phyloP scores from a whole-genome alignment of 2,797 vertebrate species.

The Eulemur albifrons region DNA sequence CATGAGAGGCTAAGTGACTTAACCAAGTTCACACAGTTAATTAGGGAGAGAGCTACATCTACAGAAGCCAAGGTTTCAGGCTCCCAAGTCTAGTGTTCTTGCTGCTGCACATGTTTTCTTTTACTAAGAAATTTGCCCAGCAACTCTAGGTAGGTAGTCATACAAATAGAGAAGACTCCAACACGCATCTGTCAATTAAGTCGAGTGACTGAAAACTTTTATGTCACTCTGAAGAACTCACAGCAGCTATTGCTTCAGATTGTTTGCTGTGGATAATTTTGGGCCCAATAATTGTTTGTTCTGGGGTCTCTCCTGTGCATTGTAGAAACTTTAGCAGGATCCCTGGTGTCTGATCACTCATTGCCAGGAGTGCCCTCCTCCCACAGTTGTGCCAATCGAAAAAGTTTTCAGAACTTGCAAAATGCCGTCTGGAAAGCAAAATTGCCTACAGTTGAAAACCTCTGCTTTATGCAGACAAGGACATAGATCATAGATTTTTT shows the following conservation, averaged over 20 bases:
- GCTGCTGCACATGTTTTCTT: not conserved
- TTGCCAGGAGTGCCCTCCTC: not conserved
- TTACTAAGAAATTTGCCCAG: not conserved
- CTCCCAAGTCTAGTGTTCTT: not conserved
- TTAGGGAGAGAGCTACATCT: not conserved
- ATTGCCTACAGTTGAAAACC: not conserved
- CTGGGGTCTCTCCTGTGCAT: not conserved
- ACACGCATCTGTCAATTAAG: not conserved
- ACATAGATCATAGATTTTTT: not conserved
- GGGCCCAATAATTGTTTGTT: not conserved
- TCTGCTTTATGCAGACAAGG: not conserved
- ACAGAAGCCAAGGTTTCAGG: not conserved
- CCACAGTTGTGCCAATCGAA: not conserved
- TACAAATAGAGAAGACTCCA: not conserved
- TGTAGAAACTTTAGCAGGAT: slow-evolving; percentile 17
- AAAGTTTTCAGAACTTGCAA: not conserved
- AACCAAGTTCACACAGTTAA: not conserved
- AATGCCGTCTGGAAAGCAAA: not conserved
- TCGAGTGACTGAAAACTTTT: slow-evolving; percentile 11
- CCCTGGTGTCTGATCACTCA: not conserved
- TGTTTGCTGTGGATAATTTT: not conserved
- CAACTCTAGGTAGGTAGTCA: not conserved
- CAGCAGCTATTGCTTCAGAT: not conserved
- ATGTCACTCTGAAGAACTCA: not conserved
- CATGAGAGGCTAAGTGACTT: not conserved